Conservation (phyloP, 2,113 vertebrate species). For the Strix uralensis region DNA sequence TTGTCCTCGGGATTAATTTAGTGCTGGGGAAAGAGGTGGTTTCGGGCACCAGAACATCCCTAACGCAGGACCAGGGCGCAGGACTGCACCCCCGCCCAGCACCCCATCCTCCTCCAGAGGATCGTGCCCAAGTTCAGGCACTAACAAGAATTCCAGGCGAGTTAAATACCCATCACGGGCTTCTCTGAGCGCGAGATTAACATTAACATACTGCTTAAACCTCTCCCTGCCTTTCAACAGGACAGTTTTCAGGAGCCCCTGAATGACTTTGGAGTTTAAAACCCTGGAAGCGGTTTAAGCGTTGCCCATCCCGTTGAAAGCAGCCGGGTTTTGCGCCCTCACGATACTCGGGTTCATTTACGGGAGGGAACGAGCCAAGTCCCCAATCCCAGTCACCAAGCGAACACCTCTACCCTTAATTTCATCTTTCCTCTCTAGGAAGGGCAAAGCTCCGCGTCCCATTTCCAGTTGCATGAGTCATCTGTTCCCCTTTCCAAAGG, state of each 20-base stretch:
- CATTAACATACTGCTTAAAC: background rate
- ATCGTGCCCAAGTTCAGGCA: background rate
- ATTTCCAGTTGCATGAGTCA: background rate
- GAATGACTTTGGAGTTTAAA: background rate
- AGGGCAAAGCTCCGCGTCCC: background rate
- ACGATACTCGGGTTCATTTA: rapidly evolving
- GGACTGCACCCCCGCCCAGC: no score
- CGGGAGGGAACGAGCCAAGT: background rate
- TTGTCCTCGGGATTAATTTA: background rate
- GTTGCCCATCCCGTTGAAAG: rapidly evolving
- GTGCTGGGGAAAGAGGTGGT: rapidly evolving
- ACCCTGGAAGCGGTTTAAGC: background rate
- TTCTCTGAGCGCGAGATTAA: background rate
- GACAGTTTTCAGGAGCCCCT: background rate
- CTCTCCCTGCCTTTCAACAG: background rate
- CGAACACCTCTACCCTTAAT: background rate
- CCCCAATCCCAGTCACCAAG: background rate
- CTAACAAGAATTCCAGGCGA: background rate
- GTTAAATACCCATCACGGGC: background rate
- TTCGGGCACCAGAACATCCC: background rate
- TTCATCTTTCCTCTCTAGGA: background rate
- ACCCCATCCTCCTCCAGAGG: background rate
- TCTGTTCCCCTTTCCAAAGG: background rate
- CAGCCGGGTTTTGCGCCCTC: background rate
- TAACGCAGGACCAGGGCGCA: background rate